phyloP scores from a whole-genome alignment of 2,797 vertebrate genomes.

The Anabas testudineus region DNA sequence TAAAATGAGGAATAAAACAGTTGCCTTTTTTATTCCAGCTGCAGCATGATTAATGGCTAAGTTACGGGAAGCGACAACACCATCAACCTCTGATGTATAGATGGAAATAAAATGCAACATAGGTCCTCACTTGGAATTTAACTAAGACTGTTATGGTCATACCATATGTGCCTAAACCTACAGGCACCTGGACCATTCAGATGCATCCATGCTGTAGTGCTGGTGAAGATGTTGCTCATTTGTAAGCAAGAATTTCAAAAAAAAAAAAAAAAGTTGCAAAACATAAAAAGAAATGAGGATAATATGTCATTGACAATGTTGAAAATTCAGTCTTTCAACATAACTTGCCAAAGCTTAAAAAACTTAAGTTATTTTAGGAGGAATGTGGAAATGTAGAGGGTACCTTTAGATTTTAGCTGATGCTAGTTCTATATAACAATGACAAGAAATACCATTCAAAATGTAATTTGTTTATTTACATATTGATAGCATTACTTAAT shows the following conservation, averaged over 20 bases:
- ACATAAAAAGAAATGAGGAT: neutral
- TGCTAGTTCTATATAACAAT: too few species aligned
- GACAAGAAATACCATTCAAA: neutral
- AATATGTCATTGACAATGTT: neutral
- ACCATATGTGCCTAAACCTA: neutral
- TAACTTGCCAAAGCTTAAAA: too few species aligned
- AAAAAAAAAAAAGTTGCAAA: too few species aligned
- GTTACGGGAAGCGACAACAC: neutral
- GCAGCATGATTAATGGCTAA: neutral
- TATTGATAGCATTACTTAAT: conserved; percentile 7
- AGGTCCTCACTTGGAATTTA: too few species aligned
- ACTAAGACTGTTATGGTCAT: neutral
- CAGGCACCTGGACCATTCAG: neutral
- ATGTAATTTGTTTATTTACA: conserved; percentile 3
- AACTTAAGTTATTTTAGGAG: too few species aligned
- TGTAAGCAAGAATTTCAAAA: neutral
- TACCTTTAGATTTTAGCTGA: too few species aligned
- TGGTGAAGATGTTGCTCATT: neutral
- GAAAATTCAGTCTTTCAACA: neutral
- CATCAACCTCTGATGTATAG: too few species aligned
- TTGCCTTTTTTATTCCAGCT: conserved; percentile 36
- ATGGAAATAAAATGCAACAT: neutral
- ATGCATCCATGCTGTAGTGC: too few species aligned
- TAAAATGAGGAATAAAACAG: conserved; percentile 64
- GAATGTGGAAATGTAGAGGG: too few species aligned